These are phyloP conservation scores for Apeltes quadracus DNA, from an alignment of 2,113 vertebrate species.

Conservation along the genomic window DNA sequence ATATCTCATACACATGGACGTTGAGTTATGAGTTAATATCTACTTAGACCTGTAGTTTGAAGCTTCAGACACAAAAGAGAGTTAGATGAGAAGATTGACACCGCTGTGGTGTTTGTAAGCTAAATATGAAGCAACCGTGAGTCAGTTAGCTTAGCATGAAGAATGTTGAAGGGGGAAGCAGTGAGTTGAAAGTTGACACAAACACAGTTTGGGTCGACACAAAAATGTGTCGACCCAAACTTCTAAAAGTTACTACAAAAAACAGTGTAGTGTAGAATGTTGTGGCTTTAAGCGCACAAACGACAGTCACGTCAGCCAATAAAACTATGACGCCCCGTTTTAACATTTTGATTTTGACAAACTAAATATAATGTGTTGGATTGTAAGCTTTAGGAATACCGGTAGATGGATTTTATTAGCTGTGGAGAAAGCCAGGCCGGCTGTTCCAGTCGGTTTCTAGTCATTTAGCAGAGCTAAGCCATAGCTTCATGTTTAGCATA, in stretches of 20 bases:
- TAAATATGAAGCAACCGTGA: not conserved
- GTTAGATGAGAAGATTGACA: not conserved
- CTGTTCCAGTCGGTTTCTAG: not conserved
- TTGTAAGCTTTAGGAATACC: not conserved
- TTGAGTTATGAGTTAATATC: too few relatives aligned
- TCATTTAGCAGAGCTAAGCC: slow-evolving; percentile 10
- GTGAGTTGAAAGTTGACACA: not conserved
- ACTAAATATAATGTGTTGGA: not conserved
- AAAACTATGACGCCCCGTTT: not conserved
- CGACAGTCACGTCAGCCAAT: not conserved
- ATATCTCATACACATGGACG: slow-evolving; percentile 21
- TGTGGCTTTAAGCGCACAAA: slow-evolving; percentile 7
- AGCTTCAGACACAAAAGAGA: not conserved
- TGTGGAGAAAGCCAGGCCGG: not conserved
- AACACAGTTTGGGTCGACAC: too few relatives aligned
- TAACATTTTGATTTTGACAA: not conserved
- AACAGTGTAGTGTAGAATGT: not conserved
- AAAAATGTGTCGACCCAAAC: not conserved
- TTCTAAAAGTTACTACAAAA: not conserved
- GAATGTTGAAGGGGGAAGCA: not conserved
- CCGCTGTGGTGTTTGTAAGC: not conserved
- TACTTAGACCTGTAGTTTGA: not conserved
- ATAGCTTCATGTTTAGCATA: not conserved
- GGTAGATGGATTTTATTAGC: not conserved
- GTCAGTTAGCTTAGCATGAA: slow-evolving; percentile 15